Evolutionary conservation across 1,140 invertebrate species (phyloP), one percentile per base, ranked within the genome.

Genomic region (Armadillidium nasatum): DNA sequence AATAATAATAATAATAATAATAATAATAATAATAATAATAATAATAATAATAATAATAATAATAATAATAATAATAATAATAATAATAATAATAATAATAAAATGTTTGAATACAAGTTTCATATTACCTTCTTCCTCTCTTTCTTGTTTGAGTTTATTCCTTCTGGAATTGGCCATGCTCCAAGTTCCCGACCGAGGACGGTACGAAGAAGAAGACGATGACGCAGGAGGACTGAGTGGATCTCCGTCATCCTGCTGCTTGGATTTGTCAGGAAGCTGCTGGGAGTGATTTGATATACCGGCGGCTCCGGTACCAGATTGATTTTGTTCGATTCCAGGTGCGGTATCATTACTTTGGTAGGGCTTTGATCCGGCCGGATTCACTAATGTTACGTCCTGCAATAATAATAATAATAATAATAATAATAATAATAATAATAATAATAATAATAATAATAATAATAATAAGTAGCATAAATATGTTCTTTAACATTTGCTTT

Each of bases 131-230:
- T 74, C 72, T 66, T 74, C 72, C 72, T 74, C 33, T 15, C 50
- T 33, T 46, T 74, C 33, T 33, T 74, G 46, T 46, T 74, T 74
- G 44, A 50, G 44, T 10, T 66, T 50, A 23, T 44, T 71, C 22
- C 21, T 71, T 23, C 22, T 71, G 3, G 72, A 74, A 33, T 45
- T 74, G 15, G 72, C 72, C 15, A 74, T 45, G n/a, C 72, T 54
- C 72, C 72, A 74, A 66, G 72, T 74, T 44, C 50, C 72, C 13
- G 72, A 74, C 15, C 72, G 72, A 7, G 44, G 72, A 19, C 72
- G 72, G 7, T 44, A 46, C 10, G 71, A 43, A 9, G 71, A 21
- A 0, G 23, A 33, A 6, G 33, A 60, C 11, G 50, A 19, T 7
- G 11, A 13, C 50, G 11, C 19, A 19, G 19, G 7, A 19, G 50